These are phyloP conservation scores for Enteromius radiatus DNA, from an alignment of 2,797 vertebrate genomes.

Conservation along the genomic window DNA sequence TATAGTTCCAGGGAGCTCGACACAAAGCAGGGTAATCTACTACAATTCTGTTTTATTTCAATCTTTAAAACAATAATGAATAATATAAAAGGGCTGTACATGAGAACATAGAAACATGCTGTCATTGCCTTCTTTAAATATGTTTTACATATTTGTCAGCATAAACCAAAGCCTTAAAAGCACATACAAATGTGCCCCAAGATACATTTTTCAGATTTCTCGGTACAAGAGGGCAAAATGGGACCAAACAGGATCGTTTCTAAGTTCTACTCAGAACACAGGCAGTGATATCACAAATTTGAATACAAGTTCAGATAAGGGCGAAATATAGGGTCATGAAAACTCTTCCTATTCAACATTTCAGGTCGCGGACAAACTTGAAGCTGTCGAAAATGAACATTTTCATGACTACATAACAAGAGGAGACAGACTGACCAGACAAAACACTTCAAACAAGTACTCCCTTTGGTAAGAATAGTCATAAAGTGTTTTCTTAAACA, in stretches of 20 bases:
- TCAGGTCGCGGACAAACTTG: constrained; percentile 55
- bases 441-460: constrained; percentile 59
- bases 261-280: constrained; percentile 75
- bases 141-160: constrained; percentile 56
- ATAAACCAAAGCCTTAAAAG: constrained; percentile 46
- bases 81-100: constrained; percentile 67
- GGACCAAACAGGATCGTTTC: constrained; percentile 59
- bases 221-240: constrained; percentile 41
- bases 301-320: constrained; percentile 58
- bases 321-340: constrained; percentile 48
- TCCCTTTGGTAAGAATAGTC: constrained; percentile 93
- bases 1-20: not conserved
- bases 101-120: constrained; percentile 67
- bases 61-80: constrained; percentile 66
- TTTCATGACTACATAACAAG: constrained; percentile 54
- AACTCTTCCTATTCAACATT: constrained; percentile 50
- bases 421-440: constrained; percentile 58
- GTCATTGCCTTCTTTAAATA: constrained; percentile 51
- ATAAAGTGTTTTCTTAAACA: constrained; percentile 75
- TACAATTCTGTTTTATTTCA: constrained; percentile 66
- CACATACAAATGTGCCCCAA: constrained; percentile 49
- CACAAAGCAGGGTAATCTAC: constrained; percentile 55
- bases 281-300: constrained; percentile 61
- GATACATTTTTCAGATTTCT: constrained; percentile 51
- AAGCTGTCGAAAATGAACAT: constrained; percentile 60